Evolutionary conservation across 2,888 invertebrate species (phyloP).

Genomic region (Arctia plantaginis): DNA sequence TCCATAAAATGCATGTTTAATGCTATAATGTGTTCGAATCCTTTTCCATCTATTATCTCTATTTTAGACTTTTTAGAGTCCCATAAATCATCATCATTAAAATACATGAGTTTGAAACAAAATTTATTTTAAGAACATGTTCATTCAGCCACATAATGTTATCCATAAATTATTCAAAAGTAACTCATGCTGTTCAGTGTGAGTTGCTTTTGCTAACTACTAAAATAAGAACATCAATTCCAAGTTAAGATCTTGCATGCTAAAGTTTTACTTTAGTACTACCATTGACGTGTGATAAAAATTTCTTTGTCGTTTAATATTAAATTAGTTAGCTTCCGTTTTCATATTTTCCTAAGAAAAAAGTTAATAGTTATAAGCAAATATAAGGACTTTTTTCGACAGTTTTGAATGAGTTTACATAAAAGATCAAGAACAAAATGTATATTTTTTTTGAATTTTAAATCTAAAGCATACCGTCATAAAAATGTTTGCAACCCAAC

Average conservation of each 20-base stretch:
- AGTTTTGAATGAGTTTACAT: conserved; percentile 1
- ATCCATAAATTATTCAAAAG: conserved; percentile 27
- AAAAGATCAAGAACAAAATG: background rate
- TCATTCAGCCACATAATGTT: conserved; percentile 6
- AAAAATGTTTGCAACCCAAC: background rate
- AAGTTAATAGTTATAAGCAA: conserved; percentile 17
- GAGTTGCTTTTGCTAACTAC: conserved; percentile 4
- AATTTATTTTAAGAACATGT: conserved; percentile 7
- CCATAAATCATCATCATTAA: background rate
- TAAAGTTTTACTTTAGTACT: conserved; percentile 27
- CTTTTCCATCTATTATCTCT: background rate
- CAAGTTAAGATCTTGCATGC: conserved; percentile 25
- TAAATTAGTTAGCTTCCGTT: conserved; percentile 34
- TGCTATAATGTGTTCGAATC: background rate
- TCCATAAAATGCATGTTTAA: no score
- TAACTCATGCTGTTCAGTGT: conserved; percentile 14
- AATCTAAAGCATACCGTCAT: background rate
- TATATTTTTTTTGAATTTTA: background rate
- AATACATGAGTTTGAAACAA: background rate
- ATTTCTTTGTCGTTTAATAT: conserved; percentile 37
- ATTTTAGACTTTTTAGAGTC: background rate
- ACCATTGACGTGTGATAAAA: conserved; percentile 34
- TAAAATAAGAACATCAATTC: conserved; percentile 18
- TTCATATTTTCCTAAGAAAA: conserved; percentile 31
- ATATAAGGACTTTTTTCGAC: conserved; percentile 6